Percentiles rank a stretch among this genome's conserved stretches.
These are phyloP conservation scores for Herpailurus yagouaroundi DNA, from an alignment of 2,113 vertebrate species.

Conservation along the genomic window DNA sequence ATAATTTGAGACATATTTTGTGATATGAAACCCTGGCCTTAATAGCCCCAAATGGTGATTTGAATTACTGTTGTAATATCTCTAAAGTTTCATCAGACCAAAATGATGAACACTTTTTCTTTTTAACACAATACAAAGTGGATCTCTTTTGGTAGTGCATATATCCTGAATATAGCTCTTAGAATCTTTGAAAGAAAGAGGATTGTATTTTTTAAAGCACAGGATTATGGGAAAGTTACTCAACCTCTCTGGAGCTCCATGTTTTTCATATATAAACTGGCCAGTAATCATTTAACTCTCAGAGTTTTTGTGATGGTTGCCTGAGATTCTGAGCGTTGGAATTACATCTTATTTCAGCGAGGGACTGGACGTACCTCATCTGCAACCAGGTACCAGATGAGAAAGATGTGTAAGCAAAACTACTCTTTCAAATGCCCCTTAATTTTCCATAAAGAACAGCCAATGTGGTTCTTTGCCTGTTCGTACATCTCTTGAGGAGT, in stretches of 20 bases:
- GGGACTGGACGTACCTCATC: background rate
- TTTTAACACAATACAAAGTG: background rate
- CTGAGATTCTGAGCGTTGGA: background rate
- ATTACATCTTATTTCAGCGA: background rate
- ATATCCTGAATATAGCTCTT: background rate
- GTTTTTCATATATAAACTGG: background rate
- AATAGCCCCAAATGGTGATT: background rate
- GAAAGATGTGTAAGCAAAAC: background rate
- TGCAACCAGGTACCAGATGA: background rate
- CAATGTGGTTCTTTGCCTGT: background rate
- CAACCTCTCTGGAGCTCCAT: background rate
- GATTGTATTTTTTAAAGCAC: background rate
- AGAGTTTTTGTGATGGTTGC: background rate
- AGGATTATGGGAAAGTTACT: background rate
- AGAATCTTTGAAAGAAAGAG: background rate
- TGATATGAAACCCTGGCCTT: slow-evolving; percentile 58
- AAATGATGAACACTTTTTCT: background rate
- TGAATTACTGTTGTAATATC: background rate
- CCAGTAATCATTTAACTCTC: background rate
- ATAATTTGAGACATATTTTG: slow-evolving; percentile 72
- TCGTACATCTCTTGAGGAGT: background rate
- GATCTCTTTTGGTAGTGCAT: background rate
- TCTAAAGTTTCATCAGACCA: background rate
- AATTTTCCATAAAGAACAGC: background rate
- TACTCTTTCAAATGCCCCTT: background rate